Evolutionary conservation across 2,797 vertebrate species (phyloP), one percentile per base, ranked within the genome.

Genomic region (Synaphobranchus kaupii): DNA sequence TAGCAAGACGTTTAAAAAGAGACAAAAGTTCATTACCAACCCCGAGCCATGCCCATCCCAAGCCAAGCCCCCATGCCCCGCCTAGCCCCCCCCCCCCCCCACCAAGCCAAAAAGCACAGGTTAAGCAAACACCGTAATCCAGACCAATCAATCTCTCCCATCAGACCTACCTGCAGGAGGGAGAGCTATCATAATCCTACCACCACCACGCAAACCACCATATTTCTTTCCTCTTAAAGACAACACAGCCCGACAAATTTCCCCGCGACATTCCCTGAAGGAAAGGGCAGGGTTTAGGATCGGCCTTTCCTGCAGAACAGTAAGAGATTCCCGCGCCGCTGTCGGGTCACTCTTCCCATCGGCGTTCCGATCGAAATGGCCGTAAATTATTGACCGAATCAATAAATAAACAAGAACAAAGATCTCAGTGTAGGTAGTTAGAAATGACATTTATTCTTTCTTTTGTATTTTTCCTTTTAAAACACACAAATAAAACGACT

Each of bases 391-490:
- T 20, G 28, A 44, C 12, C 15, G 9, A 22, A 54, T 73, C 52
- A 83, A 31, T 25, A 34, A 71, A 31, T 15, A 15, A 76, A 44
- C 28, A 68, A 22, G 39, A 66, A 54, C 56, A 5, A 52, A 12
- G 10, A 44, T 34, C 15, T 66, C 39, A 8, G 31, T 12, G 87
- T 66, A 15, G 89, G 81, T 85, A 89, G 85, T 91, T 93, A 91
- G 93, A 94, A 93, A 93, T 88, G 28, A 90, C 92, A 83, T 85
- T 95, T 95, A 94, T 94, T 94, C 93, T 80, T 25, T 80, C 39
- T 80, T 48, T 4, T 73, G 12, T 39, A 39, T 39, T 73, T 73
- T n/a, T 48, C 34, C 15, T 80, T 92, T 48, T 89, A 78, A 90
- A 91, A 92, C 90, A 84, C 50, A 93, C 90, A 94, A 92, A 94